A percentile compares a stretch with the other conserved stretches of the same genome.
Evolutionary conservation across 2,888 invertebrate genomes (phyloP).

Genomic region (Phortica magna): DNA sequence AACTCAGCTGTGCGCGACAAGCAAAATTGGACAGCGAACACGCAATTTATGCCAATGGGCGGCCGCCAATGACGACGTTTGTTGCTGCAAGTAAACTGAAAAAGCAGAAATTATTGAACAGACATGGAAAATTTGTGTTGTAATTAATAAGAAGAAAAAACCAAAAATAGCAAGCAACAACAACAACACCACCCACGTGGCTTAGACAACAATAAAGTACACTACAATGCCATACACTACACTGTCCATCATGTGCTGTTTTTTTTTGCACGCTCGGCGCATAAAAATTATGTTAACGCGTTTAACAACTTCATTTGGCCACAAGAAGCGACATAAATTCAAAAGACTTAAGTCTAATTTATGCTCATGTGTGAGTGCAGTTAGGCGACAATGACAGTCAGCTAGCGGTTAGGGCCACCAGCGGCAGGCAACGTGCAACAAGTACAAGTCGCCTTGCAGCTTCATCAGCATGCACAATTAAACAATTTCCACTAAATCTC

Average conservation of each 20-base stretch:
- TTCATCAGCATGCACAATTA: conserved; percentile 75
- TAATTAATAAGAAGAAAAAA: conserved; percentile 21
- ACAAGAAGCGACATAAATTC: conserved; percentile 67
- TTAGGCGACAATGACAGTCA: neutral
- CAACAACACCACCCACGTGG: conserved; percentile 7
- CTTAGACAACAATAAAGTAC: neutral
- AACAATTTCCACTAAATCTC: conserved; percentile 77
- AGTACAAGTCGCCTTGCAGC: conserved; percentile 59
- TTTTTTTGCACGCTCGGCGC: conserved; percentile 33
- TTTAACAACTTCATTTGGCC: conserved; percentile 77
- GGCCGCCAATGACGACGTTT: conserved; percentile 50
- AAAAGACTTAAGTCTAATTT: conserved; percentile 76
- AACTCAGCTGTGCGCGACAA: conserved; percentile 64
- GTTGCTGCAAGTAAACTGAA: conserved; percentile 1
- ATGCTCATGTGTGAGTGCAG: conserved; percentile 56
- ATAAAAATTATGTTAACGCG: conserved; percentile 74
- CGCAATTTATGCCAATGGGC: conserved; percentile 73
- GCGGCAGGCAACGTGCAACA: conserved; percentile 53
- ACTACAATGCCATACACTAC: conserved; percentile 7
- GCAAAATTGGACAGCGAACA: conserved; percentile 72
- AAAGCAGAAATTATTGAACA: conserved; percentile 10
- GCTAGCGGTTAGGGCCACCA: conserved; percentile 31
- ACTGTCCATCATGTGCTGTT: neutral
- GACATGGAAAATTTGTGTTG: conserved; percentile 33
- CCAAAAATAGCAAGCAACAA: neutral